Evolutionary conservation across 2,797 vertebrate species (phyloP), one percentile per base, ranked within the genome.

Genomic region (Sus cebifrons): DNA sequence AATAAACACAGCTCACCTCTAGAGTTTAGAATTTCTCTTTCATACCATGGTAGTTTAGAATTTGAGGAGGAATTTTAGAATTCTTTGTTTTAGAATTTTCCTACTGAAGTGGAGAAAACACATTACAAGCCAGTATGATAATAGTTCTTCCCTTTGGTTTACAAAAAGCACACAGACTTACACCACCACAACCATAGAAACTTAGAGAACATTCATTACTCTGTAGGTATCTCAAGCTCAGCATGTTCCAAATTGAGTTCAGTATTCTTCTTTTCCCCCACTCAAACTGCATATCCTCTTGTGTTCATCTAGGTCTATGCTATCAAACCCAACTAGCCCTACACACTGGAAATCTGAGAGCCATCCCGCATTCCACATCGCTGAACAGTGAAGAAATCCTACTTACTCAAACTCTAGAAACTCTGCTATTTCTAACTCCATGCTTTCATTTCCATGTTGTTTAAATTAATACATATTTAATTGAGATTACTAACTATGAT

Each of bases 11-110:
- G 70, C 16, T 77, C 11, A 25, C 16, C 4, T 79, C 32, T 16
- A 83, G n/a, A 93, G 58, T 64, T 75, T 86, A 81, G 70, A 78
- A 86, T 87, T 86, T 89, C 40, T 89, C 54, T 89, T 78, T 86
- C 32, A 71, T 49, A 81, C n/a, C 10, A 74, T 29, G 11, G 3
- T 64, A 85, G 70, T 89, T 79, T 91, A 67, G 56, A 82, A 79
- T 21, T 32, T 52, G 58, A 93, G 36, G 21, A 82, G 9, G 7
- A 10, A 10, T 49, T 49, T 49, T 49, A 9, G 6, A 49, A 49
- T 49, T 49, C 44, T 10, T 49, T 49, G 9, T 49, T 49, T 49
- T 49, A 9, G 44, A 10, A 2, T 67, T 86, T 94, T 74, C 27
- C 74, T 21, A 70, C 7, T 12, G 67, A 91, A 91, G 36, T 83